Evolutionary conservation across 2,113 vertebrate species (phyloP), one percentile per base, ranked within the genome.

Genomic region (Gymnobelideus leadbeateri): DNA sequence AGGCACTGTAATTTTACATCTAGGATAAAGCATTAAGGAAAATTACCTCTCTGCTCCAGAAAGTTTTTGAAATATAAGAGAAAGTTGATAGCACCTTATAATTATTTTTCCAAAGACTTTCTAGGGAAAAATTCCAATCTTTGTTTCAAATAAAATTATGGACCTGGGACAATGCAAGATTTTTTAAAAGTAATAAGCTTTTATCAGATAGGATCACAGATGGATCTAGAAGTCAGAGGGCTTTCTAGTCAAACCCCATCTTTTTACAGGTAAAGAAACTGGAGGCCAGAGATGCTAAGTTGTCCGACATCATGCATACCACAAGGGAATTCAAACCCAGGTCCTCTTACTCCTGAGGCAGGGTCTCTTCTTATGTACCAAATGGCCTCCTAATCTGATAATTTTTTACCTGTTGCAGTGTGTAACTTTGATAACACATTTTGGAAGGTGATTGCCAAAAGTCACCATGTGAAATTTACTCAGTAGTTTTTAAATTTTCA

Each of bases 41-140:
- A 97, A 97, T 98, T 96, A 92, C 55, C 95, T 97, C 96, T 97
- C 95, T 91, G 92, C 95, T 97, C 28, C 92, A 94, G 93, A 95
- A 96, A 93, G 95, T 97, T 94, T 94, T 94, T 93, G 89, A 96
- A 94, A 95, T 94, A 96, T 97, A 98, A 96, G 95, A 96, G 94
- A 93, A 97, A 95, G 25, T 95, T 90, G 92, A 91, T 89, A 92
- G 91, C 93, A 37, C 92, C 84, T 97, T 94, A 93, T 84, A 95
- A 94, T 95, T 84, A 94, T 95, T 84, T 51, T 89, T 94, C 94
- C 55, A 95, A 57, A 96, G 91, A 94, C 89, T 21, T 28, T 95
- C 55, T 92, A 89, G 47, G 77, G 31, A 92, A 84, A 2, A 90
- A 50, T 31, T 3, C 26, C 24, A 90, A 90, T 50, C 89, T 28